These are phyloP conservation scores for Gastrophryne carolinensis DNA, from an alignment of 2,797 vertebrate genomes.

Conservation along the genomic window DNA sequence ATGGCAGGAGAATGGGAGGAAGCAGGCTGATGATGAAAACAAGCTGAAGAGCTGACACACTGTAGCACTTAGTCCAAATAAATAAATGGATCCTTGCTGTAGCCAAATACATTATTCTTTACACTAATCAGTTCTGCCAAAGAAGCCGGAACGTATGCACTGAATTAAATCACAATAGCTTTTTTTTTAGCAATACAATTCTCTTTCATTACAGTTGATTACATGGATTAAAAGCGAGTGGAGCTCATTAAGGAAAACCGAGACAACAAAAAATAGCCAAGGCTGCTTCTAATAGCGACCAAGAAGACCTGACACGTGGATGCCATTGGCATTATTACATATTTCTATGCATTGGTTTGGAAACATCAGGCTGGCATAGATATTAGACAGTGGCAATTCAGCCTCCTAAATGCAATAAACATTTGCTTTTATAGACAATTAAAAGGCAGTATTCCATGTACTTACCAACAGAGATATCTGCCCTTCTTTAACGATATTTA, in stretches of 20 bases:
- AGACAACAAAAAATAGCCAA: neutral
- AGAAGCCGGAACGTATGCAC: constrained; percentile 19
- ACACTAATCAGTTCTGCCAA: neutral
- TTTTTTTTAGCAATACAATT: neutral
- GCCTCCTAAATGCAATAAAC: neutral
- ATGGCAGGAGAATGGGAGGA: constrained; percentile 53
- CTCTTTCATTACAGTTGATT: neutral
- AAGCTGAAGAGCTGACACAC: constrained; percentile 54
- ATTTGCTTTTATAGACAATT: no score
- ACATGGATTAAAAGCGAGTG: neutral
- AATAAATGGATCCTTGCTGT: constrained; percentile 8
- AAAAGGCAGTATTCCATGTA: neutral
- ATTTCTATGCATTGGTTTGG: neutral
- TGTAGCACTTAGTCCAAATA: neutral
- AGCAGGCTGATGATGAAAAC: constrained; percentile 48
- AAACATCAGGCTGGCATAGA: neutral
- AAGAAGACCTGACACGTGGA: neutral
- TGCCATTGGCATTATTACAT: neutral
- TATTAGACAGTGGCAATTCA: neutral
- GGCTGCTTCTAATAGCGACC: neutral
- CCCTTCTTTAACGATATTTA: constrained; percentile 93
- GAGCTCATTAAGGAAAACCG: neutral
- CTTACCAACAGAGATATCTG: constrained; percentile 89
- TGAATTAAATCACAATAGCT: neutral
- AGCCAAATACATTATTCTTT: neutral